These are phyloP conservation scores for Acrossocheilus fasciatus DNA, from an alignment of 2,797 vertebrate species.

Conservation along the genomic window DNA sequence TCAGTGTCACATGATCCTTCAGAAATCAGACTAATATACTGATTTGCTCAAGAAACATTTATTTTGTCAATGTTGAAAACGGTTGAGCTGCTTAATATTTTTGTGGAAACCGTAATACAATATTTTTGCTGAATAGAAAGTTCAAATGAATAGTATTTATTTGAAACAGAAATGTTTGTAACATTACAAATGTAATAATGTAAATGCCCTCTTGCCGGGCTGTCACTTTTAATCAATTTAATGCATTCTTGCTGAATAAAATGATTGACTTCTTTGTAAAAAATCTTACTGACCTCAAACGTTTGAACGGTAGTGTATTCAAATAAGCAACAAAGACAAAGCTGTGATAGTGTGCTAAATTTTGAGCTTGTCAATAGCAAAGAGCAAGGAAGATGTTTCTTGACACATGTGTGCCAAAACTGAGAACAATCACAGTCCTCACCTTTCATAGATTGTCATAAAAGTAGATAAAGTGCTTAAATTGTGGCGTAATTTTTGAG, in stretches of 20 bases:
- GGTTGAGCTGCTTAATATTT: neutral
- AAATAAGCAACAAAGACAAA: neutral
- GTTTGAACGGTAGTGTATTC: neutral
- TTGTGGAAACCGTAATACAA: too few relatives aligned
- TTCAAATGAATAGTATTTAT: neutral
- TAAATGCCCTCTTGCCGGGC: neutral
- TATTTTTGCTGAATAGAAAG: neutral
- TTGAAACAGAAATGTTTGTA: neutral
- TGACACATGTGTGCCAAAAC: neutral
- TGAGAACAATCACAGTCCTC: neutral
- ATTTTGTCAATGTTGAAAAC: neutral
- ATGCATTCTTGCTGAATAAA: neutral
- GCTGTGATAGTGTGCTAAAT: neutral
- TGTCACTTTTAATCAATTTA: neutral
- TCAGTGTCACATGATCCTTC: neutral
- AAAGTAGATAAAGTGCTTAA: neutral
- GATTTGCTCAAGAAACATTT: neutral
- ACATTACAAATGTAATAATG: neutral
- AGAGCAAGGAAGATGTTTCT: neutral
- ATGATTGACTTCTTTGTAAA: rapidly evolving
- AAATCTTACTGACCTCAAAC: neutral
- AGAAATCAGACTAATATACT: neutral
- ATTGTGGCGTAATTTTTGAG: neutral
- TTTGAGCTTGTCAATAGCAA: slow-evolving; percentile 5
- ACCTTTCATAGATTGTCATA: neutral